Conservation (phyloP, 1,140 invertebrate genomes). For the Copidosoma floridanum region DNA sequence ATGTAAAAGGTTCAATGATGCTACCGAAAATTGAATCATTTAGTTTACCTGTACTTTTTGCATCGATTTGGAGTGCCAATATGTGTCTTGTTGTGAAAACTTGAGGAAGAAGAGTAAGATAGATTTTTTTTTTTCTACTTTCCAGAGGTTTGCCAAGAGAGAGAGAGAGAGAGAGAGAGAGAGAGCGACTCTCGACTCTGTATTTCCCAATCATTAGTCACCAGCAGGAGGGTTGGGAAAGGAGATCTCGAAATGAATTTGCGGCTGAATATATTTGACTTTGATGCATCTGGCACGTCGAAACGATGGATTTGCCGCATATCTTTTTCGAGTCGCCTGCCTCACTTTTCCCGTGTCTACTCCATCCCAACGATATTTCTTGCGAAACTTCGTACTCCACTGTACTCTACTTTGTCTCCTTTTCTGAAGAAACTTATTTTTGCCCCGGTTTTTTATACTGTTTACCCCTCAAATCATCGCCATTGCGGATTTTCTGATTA, state of each 20-base stretch:
- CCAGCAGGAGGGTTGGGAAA: not conserved
- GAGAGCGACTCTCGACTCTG: not conserved
- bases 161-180: too few species aligned
- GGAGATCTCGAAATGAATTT: constrained; percentile 3
- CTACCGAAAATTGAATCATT: too few species aligned
- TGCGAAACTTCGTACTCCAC: not conserved
- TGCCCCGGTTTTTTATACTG: not conserved
- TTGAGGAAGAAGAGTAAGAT: too few species aligned
- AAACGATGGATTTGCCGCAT: constrained; percentile 13
- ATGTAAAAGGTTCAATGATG: too few species aligned
- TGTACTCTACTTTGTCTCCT: not conserved
- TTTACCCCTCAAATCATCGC: not conserved
- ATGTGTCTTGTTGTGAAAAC: too few species aligned
- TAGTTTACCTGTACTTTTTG: too few species aligned
- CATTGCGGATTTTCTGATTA: too few species aligned
- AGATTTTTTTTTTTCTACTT: not conserved
- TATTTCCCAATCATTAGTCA: constrained; percentile 11
- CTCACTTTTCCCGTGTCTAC: not conserved
- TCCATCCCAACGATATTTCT: not conserved
- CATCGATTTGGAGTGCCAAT: too few species aligned
- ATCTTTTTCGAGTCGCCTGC: not conserved
- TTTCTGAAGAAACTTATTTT: not conserved
- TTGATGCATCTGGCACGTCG: constrained; percentile 4
- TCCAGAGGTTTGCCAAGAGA: not conserved
- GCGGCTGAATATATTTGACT: constrained; percentile 11